Conservation (phyloP, 2,888 invertebrate genomes). For the Drosophila parthenogenetica region DNA sequence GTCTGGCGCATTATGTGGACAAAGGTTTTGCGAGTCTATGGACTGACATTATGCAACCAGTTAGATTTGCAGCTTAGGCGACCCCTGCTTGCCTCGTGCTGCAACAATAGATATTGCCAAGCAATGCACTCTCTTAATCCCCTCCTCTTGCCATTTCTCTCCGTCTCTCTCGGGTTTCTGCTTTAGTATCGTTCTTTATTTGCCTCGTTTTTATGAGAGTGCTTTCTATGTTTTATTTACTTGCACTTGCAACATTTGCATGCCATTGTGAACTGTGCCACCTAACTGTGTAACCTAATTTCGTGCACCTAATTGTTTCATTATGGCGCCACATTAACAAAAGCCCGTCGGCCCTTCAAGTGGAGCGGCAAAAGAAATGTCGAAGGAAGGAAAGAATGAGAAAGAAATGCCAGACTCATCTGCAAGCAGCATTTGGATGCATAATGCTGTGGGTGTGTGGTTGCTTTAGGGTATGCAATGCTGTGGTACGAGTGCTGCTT, state of each 20-base stretch:
- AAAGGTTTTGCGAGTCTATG: constrained; percentile 47
- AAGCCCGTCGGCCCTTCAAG: constrained; percentile 46
- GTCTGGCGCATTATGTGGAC: constrained; percentile 74
- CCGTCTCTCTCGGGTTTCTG: constrained; percentile 34
- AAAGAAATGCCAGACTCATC: constrained; percentile 18
- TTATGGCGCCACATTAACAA: constrained; percentile 78
- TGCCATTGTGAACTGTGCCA: constrained; percentile 65
- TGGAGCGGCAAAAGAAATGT: constrained; percentile 53
- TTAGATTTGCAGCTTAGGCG: constrained; percentile 23
- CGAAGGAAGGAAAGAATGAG: constrained; percentile 44
- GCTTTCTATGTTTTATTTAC: constrained; percentile 62
- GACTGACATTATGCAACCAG: constrained; percentile 61
- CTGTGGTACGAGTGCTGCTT: constrained; percentile 14
- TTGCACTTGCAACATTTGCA: constrained; percentile 72
- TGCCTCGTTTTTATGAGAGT: constrained; percentile 37
- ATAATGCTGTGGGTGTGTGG: constrained; percentile 14
- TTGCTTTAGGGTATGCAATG: constrained; percentile 20
- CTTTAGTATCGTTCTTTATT: constrained; percentile 46
- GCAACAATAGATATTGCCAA: constrained; percentile 19
- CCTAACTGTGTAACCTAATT: constrained; percentile 75
- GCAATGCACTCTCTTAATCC: neutral
- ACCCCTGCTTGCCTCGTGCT: constrained; percentile 6
- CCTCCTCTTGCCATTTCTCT: neutral
- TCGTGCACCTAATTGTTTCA: constrained; percentile 81
- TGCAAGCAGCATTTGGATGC: constrained; percentile 6